phyloP scores from a whole-genome alignment of 2,797 vertebrate species.

The Spea hammondii region DNA sequence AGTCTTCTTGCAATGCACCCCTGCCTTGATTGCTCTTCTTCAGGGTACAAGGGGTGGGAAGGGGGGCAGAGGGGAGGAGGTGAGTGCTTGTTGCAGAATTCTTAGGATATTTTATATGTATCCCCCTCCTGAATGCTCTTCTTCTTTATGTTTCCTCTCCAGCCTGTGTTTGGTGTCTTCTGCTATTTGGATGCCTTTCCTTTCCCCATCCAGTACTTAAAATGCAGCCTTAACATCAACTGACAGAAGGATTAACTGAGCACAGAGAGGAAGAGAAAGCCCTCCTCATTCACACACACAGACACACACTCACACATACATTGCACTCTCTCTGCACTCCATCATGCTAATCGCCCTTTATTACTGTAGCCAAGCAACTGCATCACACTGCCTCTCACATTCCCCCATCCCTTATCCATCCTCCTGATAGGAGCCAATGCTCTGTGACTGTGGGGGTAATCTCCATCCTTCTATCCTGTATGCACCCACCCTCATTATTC shows the following conservation, averaged over 20 bases:
- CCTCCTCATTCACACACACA: slow-evolving; percentile 65
- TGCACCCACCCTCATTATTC: slow-evolving; percentile 22
- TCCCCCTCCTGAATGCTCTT: slow-evolving; percentile 53
- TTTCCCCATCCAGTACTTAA: slow-evolving; percentile 68
- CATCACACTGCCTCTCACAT: slow-evolving; percentile 24
- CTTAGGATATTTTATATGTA: slow-evolving; percentile 60
- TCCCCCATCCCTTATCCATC: slow-evolving; percentile 14
- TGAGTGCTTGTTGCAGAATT: slow-evolving; percentile 15
- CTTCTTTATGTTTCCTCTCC: slow-evolving; percentile 9
- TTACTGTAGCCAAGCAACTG: slow-evolving; percentile 55
- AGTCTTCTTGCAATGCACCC: slow-evolving; percentile 46
- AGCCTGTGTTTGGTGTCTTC: slow-evolving; percentile 57
- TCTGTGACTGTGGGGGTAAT: slow-evolving; percentile 30
- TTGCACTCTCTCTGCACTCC: slow-evolving; percentile 60
- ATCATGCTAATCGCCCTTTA: slow-evolving; percentile 56
- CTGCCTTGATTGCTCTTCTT: slow-evolving; percentile 41
- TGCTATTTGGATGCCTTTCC: slow-evolving; percentile 60
- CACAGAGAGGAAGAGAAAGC: slow-evolving; percentile 64
- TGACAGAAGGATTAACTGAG: slow-evolving; percentile 78
- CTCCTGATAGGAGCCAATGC: slow-evolving; percentile 48
- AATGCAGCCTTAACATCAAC: slow-evolving; percentile 73
- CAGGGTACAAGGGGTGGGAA: slow-evolving; percentile 1
- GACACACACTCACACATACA: slow-evolving; percentile 54
- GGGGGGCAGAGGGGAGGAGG: neutral
- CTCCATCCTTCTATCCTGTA: slow-evolving; percentile 29